Base-by-base conservation (phyloP, 2,888 invertebrate species). In the Aphidoletes aphidimyza region DNA sequence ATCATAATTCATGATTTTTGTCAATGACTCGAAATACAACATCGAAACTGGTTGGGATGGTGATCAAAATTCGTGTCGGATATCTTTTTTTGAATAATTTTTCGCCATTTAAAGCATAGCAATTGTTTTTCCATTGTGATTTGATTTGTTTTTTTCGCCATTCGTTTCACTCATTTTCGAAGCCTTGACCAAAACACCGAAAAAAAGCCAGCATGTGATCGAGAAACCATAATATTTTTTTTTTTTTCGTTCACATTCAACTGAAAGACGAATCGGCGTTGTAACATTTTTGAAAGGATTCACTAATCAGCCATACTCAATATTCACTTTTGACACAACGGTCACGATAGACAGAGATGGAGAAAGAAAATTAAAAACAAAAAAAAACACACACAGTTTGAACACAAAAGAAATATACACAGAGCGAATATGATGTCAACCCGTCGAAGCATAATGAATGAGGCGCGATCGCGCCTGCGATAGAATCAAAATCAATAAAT, bases 401-500 rank as follows among this genome's bases (percentile, higher is more conserved):
- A n/a, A n/a, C n/a, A n/a, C n/a, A n/a, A 54, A 54, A 54, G 22
- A 54, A 54, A 54, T 22, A 54, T 22, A 54, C 54, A 69, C 26
- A 30, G 69, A 69, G n/a, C n/a, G n/a, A n/a, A 69, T 11, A 69
- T 69, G 69, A 69, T 69, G 34, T 69, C 69, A 69, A 69, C 69
- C 69, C 1, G 17, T 69, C 69, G 30, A 34, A 69, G 2, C 54
- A 14, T 14, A 69, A 69, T 69, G 30, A 69, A 69, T 69, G 69
- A 30, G 26, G 69, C 69, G 69, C 26, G 34, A 54, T 54, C 54
- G 26, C 26, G 8, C n/a, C n/a, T n/a, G 54, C 22, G 54, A 69
- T 69, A 26, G 14, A 69, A 69, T 69, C 19, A 69, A 69, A 69
- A 69, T 69, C 34, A 69, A 69, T 69, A 69, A 69, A 69, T 69